Conservation (phyloP, 2,113 vertebrate species). For the Hemichromis elongatus region DNA sequence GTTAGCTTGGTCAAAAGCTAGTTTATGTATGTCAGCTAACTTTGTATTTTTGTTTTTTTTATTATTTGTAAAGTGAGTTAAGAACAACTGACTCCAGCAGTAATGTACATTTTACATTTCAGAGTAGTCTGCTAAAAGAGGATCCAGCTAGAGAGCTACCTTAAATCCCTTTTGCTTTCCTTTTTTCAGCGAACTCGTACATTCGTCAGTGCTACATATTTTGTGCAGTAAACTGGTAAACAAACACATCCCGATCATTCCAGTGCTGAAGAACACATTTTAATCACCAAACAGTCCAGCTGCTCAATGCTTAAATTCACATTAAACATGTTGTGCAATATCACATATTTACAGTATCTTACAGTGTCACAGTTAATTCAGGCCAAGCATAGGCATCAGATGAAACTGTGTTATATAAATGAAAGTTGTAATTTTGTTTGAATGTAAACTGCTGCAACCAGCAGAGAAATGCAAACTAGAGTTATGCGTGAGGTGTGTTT, state of each 20-base stretch:
- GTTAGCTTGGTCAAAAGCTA: not conserved
- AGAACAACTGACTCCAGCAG: not conserved
- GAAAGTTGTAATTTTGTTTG: not conserved
- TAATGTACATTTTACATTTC: not conserved
- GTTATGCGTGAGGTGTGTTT: not conserved
- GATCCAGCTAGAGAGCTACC: not conserved
- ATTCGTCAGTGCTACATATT: not conserved
- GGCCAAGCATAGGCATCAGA: not conserved
- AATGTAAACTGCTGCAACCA: constrained; percentile 14
- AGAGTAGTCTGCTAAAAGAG: not conserved
- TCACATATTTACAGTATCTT: constrained; percentile 15
- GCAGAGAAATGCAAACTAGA: not conserved
- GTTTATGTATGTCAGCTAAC: not conserved
- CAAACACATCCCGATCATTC: not conserved
- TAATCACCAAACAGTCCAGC: constrained; percentile 53
- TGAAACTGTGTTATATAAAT: not conserved
- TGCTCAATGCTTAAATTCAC: constrained; percentile 8
- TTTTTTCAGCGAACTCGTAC: not conserved
- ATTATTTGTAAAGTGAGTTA: not conserved
- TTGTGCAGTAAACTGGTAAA: not conserved
- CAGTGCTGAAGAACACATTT: not conserved
- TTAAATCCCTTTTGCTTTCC: not conserved
- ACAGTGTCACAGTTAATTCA: not conserved
- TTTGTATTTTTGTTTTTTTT: not conserved
- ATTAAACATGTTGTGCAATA: not conserved